phyloP scores from a whole-genome alignment of 1,140 invertebrate species.

The Solen grandis region DNA sequence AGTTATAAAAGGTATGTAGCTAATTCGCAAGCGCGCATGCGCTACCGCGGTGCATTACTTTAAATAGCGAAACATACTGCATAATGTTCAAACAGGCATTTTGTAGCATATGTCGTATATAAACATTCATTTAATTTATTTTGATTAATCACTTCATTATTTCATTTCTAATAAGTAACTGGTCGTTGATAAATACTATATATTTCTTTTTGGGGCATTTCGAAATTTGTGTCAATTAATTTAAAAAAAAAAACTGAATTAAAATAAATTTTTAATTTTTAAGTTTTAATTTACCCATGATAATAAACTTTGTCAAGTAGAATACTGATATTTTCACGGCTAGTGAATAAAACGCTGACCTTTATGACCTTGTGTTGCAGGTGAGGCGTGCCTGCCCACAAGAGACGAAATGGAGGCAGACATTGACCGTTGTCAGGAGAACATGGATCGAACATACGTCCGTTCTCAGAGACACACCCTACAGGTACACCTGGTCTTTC shows the following conservation, averaged over 20 bases:
- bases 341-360: no score
- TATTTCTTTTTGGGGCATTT: no score
- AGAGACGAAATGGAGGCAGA: slow-evolving; percentile 76
- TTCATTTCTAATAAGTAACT: no score
- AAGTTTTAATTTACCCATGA: slow-evolving; percentile 3
- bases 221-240: no score
- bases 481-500: slow-evolving; percentile 69
- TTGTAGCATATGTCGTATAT: not conserved
- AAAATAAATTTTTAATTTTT: not conserved
- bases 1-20: slow-evolving; percentile 67
- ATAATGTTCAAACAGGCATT: not conserved
- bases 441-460: slow-evolving; percentile 75
- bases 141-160: no score
- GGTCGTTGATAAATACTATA: no score
- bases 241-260: no score
- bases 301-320: no score
- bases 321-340: no score
- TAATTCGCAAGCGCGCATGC: no score
- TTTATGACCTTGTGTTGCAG: slow-evolving; percentile 59
- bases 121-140: no score
- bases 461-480: slow-evolving; percentile 79
- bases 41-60: no score
- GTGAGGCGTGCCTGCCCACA: slow-evolving; percentile 65
- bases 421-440: slow-evolving; percentile 74
- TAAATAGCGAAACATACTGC: not conserved